These are phyloP conservation scores for Leptopilina syphax DNA, from an alignment of 2,888 invertebrate genomes.

Conservation along the genomic window DNA sequence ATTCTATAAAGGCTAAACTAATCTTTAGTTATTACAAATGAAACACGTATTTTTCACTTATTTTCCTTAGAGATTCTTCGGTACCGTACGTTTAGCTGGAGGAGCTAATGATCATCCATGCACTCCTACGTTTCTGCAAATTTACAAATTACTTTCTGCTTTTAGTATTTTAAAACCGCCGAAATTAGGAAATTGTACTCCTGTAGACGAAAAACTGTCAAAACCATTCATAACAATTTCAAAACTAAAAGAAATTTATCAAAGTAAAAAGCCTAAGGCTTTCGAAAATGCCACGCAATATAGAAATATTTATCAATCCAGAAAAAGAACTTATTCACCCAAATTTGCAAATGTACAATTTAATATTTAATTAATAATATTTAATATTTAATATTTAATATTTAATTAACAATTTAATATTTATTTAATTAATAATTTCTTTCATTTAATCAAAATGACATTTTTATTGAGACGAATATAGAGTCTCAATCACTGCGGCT, in stretches of 20 bases:
- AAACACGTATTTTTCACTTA: not conserved
- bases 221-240: not conserved
- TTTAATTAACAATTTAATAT: no score
- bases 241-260: not conserved
- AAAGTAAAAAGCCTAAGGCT: not conserved
- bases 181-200: no score
- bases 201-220: not conserved
- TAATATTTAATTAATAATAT: no score
- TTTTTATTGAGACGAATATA: no score
- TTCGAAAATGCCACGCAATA: no score
- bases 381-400: no score
- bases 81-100: not conserved
- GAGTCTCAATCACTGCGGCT: no score
- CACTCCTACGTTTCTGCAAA: not conserved
- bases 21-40: no score
- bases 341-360: not conserved
- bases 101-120: no score
- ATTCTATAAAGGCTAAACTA: no score
- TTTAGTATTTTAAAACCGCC: not conserved
- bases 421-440: no score
- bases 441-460: no score
- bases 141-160: not conserved
- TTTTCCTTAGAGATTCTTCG: not conserved
- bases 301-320: not conserved
- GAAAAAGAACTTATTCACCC: not conserved